Evolutionary conservation across 2,888 invertebrate species (phyloP).

Genomic region (Crepidodera aurea): DNA sequence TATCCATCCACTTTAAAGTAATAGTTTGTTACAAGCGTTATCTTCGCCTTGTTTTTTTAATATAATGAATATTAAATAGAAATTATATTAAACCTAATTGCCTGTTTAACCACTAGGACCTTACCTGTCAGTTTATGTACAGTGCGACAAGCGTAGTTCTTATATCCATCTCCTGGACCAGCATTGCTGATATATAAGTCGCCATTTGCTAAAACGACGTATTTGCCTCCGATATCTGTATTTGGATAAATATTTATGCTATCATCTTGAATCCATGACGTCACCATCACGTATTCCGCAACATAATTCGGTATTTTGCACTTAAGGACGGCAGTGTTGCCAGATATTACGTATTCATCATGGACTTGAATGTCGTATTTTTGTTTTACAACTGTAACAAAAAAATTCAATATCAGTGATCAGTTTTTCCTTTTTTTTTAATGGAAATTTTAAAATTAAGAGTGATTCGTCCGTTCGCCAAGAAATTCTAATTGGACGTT

Average conservation of each 20-base stretch:
- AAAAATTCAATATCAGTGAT: slow-evolving; percentile 22
- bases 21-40: too few species aligned
- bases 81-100: too few species aligned
- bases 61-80: too few species aligned
- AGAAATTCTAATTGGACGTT: too few species aligned
- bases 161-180: slow-evolving; percentile 79
- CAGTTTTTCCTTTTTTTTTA: background rate
- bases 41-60: too few species aligned
- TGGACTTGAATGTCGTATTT: slow-evolving; percentile 90
- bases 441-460: too few species aligned
- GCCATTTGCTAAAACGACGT: slow-evolving; percentile 81
- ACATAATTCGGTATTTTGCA: slow-evolving; percentile 91
- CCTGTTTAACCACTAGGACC: too few species aligned
- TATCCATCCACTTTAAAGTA: too few species aligned
- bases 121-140: slow-evolving; percentile 78
- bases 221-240: slow-evolving; percentile 77
- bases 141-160: slow-evolving; percentile 82
- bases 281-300: slow-evolving; percentile 85
- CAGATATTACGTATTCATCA: slow-evolving; percentile 90
- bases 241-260: slow-evolving; percentile 81
- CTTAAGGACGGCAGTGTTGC: slow-evolving; percentile 88
- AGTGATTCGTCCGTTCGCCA: too few species aligned
- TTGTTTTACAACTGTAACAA: slow-evolving; percentile 77
- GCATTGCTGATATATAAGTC: slow-evolving; percentile 85
- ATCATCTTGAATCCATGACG: slow-evolving; percentile 89